A percentile compares a stretch with the other conserved stretches of the same genome.
These are phyloP conservation scores for Drosophila meridiana DNA, from an alignment of 2,888 invertebrate genomes.

Conservation along the genomic window DNA sequence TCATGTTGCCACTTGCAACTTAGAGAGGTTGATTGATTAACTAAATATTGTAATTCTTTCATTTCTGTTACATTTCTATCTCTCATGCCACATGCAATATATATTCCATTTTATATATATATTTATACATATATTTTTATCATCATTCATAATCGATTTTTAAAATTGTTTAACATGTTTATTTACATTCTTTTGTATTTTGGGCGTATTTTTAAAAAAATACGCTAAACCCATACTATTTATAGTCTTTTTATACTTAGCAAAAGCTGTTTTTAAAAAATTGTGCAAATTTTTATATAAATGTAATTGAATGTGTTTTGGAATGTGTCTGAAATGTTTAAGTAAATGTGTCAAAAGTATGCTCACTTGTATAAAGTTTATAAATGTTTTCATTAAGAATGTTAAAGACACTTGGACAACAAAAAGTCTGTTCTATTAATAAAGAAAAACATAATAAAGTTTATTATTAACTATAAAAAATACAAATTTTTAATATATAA, in stretches of 20 bases:
- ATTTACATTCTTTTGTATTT: conserved; percentile 64
- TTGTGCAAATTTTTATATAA: conserved; percentile 40
- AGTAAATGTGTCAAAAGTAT: conserved; percentile 51
- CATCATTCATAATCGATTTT: conserved; percentile 55
- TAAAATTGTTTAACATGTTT: conserved; percentile 47
- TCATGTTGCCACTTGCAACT: conserved; percentile 44
- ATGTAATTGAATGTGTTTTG: conserved; percentile 50
- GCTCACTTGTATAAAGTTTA: conserved; percentile 68
- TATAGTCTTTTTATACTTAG: conserved; percentile 43
- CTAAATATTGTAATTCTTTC: conserved; percentile 29
- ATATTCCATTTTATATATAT: conserved; percentile 68
- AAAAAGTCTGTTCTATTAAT: conserved; percentile 69
- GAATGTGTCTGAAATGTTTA: conserved; percentile 39
- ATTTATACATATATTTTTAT: conserved; percentile 48
- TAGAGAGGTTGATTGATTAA: conserved; percentile 29
- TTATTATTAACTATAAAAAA: conserved; percentile 39
- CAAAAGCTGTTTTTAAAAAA: conserved; percentile 36
- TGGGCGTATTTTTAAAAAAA: conserved; percentile 59
- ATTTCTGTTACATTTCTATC: conserved; percentile 37
- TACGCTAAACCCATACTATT: conserved; percentile 47
- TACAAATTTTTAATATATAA: neutral
- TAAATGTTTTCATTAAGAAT: conserved; percentile 52
- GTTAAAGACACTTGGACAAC: conserved; percentile 56
- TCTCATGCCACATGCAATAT: conserved; percentile 42
- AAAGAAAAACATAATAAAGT: conserved; percentile 61